phyloP scores from a whole-genome alignment of 2,888 invertebrate genomes.

The Tiphia femorata region DNA sequence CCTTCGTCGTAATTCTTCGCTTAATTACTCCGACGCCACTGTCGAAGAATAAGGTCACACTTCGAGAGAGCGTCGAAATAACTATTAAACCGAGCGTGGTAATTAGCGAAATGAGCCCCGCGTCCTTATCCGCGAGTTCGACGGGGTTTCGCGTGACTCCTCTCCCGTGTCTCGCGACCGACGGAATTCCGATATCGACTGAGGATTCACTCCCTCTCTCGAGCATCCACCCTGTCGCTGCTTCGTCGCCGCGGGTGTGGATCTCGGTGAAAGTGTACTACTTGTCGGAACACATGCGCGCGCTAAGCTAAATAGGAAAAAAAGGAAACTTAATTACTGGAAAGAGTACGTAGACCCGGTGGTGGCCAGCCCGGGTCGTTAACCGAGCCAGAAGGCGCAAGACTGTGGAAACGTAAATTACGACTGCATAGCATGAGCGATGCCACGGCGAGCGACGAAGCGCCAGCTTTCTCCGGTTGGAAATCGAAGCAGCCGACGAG shows the following conservation, averaged over 20 bases:
- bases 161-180: no score
- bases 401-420: constrained; percentile 37
- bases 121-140: no score
- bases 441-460: no score
- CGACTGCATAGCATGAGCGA: constrained; percentile 15
- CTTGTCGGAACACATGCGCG: constrained; percentile 29
- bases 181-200: no score
- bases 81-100: not conserved
- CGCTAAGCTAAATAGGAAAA: constrained; percentile 14
- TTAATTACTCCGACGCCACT: not conserved
- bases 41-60: not conserved
- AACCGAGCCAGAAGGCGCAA: constrained; percentile 34
- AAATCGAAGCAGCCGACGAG: no score
- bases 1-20: not conserved
- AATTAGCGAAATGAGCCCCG: constrained; percentile 11
- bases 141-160: no score
- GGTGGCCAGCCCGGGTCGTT: constrained; percentile 44
- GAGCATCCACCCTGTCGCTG: constrained; percentile 1
- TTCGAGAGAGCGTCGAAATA: not conserved
- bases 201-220: no score
- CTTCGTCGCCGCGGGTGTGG: not conserved
- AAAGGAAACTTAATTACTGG: constrained; percentile 39
- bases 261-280: constrained; percentile 51
- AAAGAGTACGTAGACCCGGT: constrained; percentile 40
- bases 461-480: no score